Conservation (phyloP, 1,140 invertebrate genomes). For the Halesus radiatus region DNA sequence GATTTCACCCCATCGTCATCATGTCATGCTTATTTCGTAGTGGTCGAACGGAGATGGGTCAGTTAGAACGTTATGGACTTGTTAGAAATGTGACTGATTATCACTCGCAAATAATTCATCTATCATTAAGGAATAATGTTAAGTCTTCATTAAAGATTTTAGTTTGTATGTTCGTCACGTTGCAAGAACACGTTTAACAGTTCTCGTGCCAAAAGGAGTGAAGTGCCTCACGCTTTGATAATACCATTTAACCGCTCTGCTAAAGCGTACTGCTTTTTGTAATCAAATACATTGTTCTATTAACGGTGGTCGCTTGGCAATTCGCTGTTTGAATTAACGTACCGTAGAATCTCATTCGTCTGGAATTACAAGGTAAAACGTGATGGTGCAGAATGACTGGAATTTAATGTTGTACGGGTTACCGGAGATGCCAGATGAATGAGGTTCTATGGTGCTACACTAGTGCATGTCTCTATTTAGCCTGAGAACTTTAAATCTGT, state of each 20-base stretch:
- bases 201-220: background rate
- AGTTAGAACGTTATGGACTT: constrained; percentile 6
- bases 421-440: no score
- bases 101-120: constrained; percentile 32
- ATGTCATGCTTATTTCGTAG: background rate
- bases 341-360: no score
- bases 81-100: constrained; percentile 16
- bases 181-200: background rate
- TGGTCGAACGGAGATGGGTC: background rate
- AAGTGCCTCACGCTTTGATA: background rate
- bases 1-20: constrained; percentile 12
- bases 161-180: constrained; percentile 17
- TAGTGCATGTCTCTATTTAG: background rate
- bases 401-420: no score
- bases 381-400: no score
- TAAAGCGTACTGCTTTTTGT: background rate
- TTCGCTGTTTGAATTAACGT: no score
- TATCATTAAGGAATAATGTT: constrained; percentile 1
- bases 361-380: no score
- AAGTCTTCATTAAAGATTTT: constrained; percentile 24
- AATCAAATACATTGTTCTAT: no score
- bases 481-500: background rate
- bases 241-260: background rate
- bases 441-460: no score
- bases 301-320: no score